Evolutionary conservation across 2,797 vertebrate species (phyloP).

Genomic region (Spizella passerina): DNA sequence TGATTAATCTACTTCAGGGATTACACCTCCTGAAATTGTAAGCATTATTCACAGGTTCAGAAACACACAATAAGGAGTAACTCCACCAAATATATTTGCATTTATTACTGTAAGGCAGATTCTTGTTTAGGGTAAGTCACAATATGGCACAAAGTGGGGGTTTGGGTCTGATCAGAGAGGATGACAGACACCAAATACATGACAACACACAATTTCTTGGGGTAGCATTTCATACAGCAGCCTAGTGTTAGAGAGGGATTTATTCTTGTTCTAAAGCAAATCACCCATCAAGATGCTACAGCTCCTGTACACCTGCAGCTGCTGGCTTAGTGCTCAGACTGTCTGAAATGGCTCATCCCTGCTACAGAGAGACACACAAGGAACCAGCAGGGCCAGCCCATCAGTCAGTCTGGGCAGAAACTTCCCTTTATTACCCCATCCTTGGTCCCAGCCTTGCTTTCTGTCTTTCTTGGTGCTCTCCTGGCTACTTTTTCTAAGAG

Average conservation of each 20-base stretch:
- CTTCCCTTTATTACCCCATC: neutral
- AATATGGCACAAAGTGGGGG: neutral
- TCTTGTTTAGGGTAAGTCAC: neutral
- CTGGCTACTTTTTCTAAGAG: neutral
- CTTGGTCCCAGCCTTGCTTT: neutral
- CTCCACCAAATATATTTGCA: neutral
- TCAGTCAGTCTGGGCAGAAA: neutral
- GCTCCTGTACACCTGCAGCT: neutral
- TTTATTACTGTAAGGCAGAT: neutral
- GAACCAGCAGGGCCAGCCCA: neutral
- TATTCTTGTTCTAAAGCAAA: neutral
- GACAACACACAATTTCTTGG: neutral
- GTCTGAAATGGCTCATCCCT: neutral
- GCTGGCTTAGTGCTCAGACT: neutral
- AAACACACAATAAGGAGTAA: neutral
- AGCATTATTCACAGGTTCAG: neutral
- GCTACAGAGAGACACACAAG: neutral
- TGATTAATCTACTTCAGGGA: neutral
- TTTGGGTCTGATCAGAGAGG: neutral
- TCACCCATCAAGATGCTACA: neutral
- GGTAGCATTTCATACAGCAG: neutral
- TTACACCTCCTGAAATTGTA: constrained; percentile 1
- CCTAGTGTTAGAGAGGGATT: neutral
- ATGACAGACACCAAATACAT: neutral
- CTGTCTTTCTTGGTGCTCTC: neutral